Evolutionary conservation across 2,888 invertebrate genomes (phyloP), one percentile per base, ranked within the genome.

Genomic region (Drosophila suboccidentalis): DNA sequence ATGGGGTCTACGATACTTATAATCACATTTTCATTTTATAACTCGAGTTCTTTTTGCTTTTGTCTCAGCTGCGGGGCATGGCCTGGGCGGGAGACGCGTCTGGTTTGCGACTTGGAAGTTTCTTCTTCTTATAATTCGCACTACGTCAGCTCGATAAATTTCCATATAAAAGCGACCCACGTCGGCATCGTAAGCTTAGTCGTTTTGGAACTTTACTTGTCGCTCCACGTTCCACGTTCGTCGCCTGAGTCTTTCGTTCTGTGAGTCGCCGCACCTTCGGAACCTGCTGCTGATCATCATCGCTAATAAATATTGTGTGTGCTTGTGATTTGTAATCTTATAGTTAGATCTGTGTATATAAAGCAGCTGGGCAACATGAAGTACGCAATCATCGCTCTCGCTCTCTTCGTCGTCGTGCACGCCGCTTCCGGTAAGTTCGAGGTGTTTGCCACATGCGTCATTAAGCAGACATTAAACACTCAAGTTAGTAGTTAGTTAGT

Each of bases 361-460:
- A 19, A 62, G 6, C 11, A 58, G 4, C 19, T 51, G 17, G 71
- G n/a, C 71, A 87, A 53, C 57, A 90, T 91, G 90, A 88, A 90
- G 70, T 85, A 83, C 70, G 63, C 75, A 22, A 63, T 89, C 58
- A 77, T 82, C 59, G 82, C 75, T 60, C 71, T 76, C 53, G 78
- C 82, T 15, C 67, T 91, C 50, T 76, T 78, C 39, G 76, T 68
- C 39, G 71, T 72, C 29, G 79, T 70, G 8, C 69, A 80, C 57
- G 90, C 90, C 62, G 84, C 89, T 78, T 86, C 91, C 75, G 90
- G 90, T 91, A 79, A 91, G 88, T 76, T 44, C 32, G 34, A 60
- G n/a, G n/a, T 41, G 11, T 15, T 13, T 39, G 39, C 11, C 26
- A 11, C 10, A 51, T 80, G 77, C 64, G 77, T 77, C 81, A 77